Evolutionary conservation across 2,888 invertebrate genomes (phyloP).

Genomic region (Ochropleura leucogaster): DNA sequence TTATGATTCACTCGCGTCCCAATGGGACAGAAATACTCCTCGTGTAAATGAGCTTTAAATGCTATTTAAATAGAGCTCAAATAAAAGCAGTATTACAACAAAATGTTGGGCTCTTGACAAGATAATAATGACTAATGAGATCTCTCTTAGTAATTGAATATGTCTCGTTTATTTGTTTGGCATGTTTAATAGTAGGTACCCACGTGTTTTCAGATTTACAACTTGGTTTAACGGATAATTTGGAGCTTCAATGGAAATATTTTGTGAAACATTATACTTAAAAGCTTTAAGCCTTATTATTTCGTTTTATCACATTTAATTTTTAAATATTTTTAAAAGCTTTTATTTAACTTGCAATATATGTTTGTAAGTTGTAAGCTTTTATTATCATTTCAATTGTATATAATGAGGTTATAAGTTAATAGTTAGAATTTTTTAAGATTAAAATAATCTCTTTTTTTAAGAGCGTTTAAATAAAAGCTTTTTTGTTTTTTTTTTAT

Average conservation of each 20-base stretch:
- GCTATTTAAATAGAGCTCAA: neutral
- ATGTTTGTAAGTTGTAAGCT: too few relatives aligned
- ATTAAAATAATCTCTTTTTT: too few relatives aligned
- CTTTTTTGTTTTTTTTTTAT: too few relatives aligned
- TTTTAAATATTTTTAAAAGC: too few relatives aligned
- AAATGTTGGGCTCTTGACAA: slow-evolving; percentile 15
- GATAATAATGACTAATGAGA: slow-evolving; percentile 23
- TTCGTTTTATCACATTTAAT: too few relatives aligned
- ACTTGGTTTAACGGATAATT: neutral
- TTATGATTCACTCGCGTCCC: neutral
- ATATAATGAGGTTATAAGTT: too few relatives aligned
- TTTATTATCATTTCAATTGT: too few relatives aligned
- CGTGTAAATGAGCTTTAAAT: neutral
- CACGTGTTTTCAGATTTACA: slow-evolving; percentile 18
- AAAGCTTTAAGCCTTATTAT: neutral
- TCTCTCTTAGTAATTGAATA: slow-evolving; percentile 24
- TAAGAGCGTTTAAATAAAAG: too few relatives aligned
- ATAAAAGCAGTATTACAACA: neutral
- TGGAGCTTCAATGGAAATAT: neutral
- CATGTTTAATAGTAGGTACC: slow-evolving; percentile 4
- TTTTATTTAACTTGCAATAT: too few relatives aligned
- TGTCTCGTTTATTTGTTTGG: slow-evolving; percentile 1
- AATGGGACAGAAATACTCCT: neutral
- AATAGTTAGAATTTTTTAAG: too few relatives aligned
- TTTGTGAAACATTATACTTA: neutral